Conservation (phyloP, 2,113 vertebrate genomes). For the Otis tarda region DNA sequence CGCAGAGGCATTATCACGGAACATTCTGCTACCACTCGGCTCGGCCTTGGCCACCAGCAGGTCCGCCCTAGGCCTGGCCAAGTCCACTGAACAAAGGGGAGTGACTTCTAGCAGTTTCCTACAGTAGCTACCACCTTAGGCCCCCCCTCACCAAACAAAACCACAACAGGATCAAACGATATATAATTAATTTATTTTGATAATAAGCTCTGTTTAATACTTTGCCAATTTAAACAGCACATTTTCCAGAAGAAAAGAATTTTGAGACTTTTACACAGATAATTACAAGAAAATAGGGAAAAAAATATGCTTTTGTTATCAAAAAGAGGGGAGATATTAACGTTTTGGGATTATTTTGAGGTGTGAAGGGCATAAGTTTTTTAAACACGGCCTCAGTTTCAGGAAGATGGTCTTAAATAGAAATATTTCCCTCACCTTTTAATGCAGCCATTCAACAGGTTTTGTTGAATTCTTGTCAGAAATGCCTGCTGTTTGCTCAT, state of each 20-base stretch:
- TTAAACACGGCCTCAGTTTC: neutral
- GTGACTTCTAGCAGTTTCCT: no score
- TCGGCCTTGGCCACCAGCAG: no score
- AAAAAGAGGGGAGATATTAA: neutral
- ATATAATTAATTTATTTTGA: neutral
- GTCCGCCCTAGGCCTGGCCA: no score
- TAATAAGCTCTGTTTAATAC: neutral
- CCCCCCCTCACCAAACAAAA: no score
- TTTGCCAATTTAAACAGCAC: neutral
- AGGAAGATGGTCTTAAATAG: neutral
- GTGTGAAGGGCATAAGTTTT: neutral
- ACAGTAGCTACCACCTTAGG: no score
- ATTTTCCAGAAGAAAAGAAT: neutral
- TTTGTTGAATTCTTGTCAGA: neutral
- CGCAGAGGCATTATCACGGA: no score
- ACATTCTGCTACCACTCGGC: no score
- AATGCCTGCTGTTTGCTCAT: neutral
- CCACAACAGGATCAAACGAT: neutral
- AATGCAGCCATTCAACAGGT: neutral
- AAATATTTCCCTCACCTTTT: neutral
- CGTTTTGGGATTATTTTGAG: fast-evolving
- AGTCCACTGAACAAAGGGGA: no score
- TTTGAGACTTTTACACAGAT: neutral
- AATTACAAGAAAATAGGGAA: neutral
- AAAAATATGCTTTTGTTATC: neutral